These are phyloP conservation scores for Acyrthosiphon pisum DNA, from an alignment of 1,140 invertebrate genomes.

Conservation along the genomic window DNA sequence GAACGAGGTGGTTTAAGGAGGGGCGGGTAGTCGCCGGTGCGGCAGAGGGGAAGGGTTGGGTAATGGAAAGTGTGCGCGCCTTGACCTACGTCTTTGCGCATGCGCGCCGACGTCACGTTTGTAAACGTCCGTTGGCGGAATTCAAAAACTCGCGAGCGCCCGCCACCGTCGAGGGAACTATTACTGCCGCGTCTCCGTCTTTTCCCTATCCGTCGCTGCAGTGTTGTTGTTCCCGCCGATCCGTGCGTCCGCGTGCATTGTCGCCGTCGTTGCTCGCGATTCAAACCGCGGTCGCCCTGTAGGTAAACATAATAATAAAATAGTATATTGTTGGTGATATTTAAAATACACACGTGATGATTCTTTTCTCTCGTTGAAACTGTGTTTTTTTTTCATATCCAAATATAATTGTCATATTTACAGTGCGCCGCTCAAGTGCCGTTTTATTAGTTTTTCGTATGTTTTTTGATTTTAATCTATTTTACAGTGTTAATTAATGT, in stretches of 20 bases:
- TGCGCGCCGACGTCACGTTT: neutral
- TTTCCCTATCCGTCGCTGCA: neutral
- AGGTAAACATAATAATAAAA: neutral
- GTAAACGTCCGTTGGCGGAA: constrained; percentile 45
- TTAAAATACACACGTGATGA: neutral
- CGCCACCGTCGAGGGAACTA: neutral
- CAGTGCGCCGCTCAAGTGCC: neutral
- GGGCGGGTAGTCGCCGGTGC: too few relatives aligned
- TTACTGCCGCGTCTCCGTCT: neutral
- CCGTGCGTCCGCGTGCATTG: neutral
- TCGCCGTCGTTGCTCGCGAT: neutral
- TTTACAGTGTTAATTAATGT: neutral
- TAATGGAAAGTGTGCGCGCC: constrained; percentile 35
- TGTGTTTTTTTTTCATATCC: neutral
- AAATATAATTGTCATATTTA: neutral
- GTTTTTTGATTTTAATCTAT: neutral
- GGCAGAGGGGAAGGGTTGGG: too few relatives aligned
- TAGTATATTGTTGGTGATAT: neutral
- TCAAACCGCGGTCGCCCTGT: neutral
- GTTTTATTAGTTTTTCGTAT: neutral
- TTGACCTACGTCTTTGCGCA: constrained; percentile 45
- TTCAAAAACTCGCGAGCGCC: constrained; percentile 39
- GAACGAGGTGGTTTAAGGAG: neutral
- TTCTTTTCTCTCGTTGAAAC: neutral
- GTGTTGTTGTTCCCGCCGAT: constrained; percentile 37